Percentiles rank a stretch among this genome's conserved stretches.
These are phyloP conservation scores for Glyphotaelius pellucidus DNA, from an alignment of 2,888 invertebrate species.

Conservation along the genomic window DNA sequence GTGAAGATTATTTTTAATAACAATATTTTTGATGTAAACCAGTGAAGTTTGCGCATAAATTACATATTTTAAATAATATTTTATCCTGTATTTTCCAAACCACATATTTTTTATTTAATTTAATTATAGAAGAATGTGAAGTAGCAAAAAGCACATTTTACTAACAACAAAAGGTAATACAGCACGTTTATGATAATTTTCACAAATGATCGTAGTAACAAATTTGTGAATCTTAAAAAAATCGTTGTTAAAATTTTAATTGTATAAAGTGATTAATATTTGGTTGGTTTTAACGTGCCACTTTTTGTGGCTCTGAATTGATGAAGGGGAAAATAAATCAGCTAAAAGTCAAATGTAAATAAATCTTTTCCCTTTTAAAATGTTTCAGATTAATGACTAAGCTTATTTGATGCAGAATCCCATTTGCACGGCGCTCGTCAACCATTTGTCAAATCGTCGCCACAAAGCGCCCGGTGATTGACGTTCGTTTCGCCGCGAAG, in stretches of 20 bases:
- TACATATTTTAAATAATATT: no score
- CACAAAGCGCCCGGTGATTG: constrained; percentile 11
- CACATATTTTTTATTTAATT: no score
- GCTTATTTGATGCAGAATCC: neutral
- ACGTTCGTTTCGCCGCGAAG: constrained; percentile 21
- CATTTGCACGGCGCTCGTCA: constrained; percentile 13
- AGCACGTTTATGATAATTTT: no score
- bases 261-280: neutral
- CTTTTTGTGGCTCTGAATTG: neutral
- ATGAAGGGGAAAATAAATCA: neutral
- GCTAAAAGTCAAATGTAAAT: neutral
- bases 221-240: no score
- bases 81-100: no score
- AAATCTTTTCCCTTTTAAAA: neutral
- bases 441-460: constrained; percentile 42
- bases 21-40: no score
- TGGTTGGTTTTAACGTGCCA: neutral
- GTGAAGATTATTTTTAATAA: no score
- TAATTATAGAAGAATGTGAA: no score
- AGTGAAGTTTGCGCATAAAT: no score
- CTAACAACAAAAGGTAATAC: no score
- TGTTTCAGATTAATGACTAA: neutral
- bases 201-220: no score
- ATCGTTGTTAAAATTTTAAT: neutral
- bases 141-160: no score